Evolutionary conservation across 1,140 invertebrate species (phyloP), one percentile per base, ranked within the genome.

Genomic region (Dendrolimus kikuchii): DNA sequence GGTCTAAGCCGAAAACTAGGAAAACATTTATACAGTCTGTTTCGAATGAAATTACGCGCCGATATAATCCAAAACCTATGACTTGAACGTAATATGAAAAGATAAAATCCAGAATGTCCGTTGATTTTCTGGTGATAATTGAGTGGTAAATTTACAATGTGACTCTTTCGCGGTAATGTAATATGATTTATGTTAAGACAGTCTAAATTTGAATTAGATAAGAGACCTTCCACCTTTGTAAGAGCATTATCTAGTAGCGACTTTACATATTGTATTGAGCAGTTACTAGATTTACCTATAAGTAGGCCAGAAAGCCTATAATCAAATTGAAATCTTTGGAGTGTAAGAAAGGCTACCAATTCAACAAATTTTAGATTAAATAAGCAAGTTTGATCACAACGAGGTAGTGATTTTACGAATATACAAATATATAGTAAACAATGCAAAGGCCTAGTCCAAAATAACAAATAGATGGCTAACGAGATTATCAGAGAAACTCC

Each of bases 361-460:
- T 50, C 49, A 41, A 9, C 49, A 5, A 10, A 41, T 10, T 50
- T 23, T 9, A 41, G 38, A 37, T 41, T 40, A 5, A 5, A 41
- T 5, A 10, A 8, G 38, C n/a, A 9, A 4, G 42, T 50, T 6
- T 40, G 38, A 5, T 6, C 3, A 6, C 8, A 5, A 5, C 5
- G 47, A n/a, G 47, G 40, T 41, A 50, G 8, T 23, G 5, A 9
- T 41, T 41, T 41, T 9, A 23, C 6, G 42, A 50, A 50, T n/a
- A 38, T 8, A 6, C 38, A 40, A 23, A 50, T 40, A 41, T 50
- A 50, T 10, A 50, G 39, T 10, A 50, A 8, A 41, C 40, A 41
- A 6, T 40, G 49, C 10, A 50, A 37, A 4, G 23, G 23, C 37
- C 23, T 50, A 7, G 49, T 41, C 49, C 49, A 50, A 7, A 40